Conservation (phyloP, 2,113 vertebrate genomes). For the Coptodon rendalli region DNA sequence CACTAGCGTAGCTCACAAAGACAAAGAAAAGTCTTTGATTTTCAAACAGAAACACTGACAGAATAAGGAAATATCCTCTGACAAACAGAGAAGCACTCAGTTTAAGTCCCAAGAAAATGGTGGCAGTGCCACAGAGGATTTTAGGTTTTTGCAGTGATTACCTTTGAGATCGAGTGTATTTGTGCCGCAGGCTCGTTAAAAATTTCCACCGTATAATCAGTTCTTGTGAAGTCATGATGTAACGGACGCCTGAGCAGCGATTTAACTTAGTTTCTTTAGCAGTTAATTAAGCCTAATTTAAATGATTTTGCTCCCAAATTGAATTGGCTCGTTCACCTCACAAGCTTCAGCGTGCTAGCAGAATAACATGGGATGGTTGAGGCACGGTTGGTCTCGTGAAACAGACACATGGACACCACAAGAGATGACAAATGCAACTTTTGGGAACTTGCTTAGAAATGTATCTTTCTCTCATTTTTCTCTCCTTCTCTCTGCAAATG, state of each 20-base stretch:
- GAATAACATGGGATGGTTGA: conserved; percentile 77
- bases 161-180: conserved; percentile 6
- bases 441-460: not conserved
- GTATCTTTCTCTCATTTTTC: not conserved
- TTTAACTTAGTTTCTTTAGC: conserved; percentile 17
- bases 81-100: not conserved
- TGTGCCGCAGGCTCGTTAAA: conserved; percentile 16
- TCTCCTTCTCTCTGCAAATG: not conserved
- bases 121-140: not conserved
- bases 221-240: not conserved
- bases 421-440: conserved; percentile 25
- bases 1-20: not conserved
- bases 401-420: conserved; percentile 60
- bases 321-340: conserved; percentile 24
- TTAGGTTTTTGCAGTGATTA: not conserved
- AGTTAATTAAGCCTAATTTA: conserved; percentile 9
- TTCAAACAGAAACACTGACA: not conserved
- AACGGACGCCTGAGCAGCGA: not conserved
- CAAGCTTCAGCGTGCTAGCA: conserved; percentile 36
- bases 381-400: not conserved
- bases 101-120: not conserved
- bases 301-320: conserved; percentile 51
- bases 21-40: not conserved
- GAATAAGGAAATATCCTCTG: not conserved
- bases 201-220: conserved; percentile 1